Conservation (phyloP, 2,113 vertebrate species). For the Petroica traversi region DNA sequence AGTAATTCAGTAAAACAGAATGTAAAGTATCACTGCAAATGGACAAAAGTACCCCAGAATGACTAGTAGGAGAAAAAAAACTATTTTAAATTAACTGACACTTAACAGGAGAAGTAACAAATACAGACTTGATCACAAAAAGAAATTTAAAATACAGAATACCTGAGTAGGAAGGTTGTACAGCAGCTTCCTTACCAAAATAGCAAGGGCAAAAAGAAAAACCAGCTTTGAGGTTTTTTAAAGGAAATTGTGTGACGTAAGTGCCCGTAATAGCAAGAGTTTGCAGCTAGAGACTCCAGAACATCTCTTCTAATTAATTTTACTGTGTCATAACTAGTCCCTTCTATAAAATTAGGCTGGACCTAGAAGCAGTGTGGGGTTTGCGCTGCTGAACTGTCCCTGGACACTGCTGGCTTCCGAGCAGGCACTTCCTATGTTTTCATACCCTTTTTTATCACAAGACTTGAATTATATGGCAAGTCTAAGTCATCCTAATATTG, state of each 20-base stretch:
- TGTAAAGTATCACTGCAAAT: neutral
- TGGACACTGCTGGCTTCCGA: neutral
- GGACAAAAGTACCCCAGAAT: neutral
- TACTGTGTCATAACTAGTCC: neutral
- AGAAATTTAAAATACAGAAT: neutral
- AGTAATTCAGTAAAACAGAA: neutral
- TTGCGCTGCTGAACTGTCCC: neutral
- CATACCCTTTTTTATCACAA: neutral
- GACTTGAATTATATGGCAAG: neutral
- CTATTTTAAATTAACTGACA: neutral
- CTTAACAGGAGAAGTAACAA: neutral
- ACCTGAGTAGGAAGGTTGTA: neutral
- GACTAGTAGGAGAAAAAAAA: neutral
- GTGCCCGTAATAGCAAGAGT: neutral
- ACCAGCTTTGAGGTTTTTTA: neutral
- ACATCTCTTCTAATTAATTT: neutral
- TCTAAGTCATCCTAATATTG: neutral
- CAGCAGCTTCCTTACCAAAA: neutral
- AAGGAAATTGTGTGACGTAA: neutral
- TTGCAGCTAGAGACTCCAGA: neutral
- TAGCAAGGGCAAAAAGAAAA: neutral
- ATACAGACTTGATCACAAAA: neutral
- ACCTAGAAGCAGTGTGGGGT: neutral
- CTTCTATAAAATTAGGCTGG: neutral
- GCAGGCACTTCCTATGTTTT: neutral